phyloP scores from a whole-genome alignment of 2,888 invertebrate species.

The Tinea semifulvella region DNA sequence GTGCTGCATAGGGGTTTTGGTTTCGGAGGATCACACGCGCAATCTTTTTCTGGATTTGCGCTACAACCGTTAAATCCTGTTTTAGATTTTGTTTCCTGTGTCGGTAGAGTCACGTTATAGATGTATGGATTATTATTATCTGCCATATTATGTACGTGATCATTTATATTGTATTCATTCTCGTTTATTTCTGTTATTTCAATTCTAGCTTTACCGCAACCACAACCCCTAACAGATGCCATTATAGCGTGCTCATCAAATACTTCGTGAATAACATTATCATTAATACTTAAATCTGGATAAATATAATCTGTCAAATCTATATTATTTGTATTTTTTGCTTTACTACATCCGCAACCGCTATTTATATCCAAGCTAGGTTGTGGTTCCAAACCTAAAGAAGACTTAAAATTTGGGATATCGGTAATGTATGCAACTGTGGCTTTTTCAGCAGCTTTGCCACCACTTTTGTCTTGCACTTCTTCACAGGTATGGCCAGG shows the following conservation, averaged over 20 bases:
- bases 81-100: neutral
- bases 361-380: too few species aligned
- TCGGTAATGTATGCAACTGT: constrained; percentile 6
- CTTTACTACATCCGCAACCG: neutral
- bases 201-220: neutral
- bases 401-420: neutral
- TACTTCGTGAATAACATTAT: neutral
- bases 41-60: constrained; percentile 32
- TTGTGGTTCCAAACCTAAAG: neutral
- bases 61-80: neutral
- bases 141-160: constrained; percentile 17
- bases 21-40: constrained; percentile 46
- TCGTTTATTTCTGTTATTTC: constrained; percentile 18
- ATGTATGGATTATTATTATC: constrained; percentile 21
- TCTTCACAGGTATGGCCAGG: constrained; percentile 44
- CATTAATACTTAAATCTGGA: neutral
- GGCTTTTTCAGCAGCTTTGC: neutral
- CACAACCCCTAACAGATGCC: neutral
- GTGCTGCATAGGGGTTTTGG: constrained; percentile 47
- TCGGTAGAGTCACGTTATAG: constrained; percentile 27
- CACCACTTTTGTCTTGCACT: neutral
- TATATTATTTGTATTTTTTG: neutral
- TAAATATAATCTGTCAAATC: neutral
- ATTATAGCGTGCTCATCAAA: neutral
- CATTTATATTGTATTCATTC: constrained; percentile 22